These are phyloP conservation scores for Phalacrocorax carbo DNA, from an alignment of 2,113 vertebrate genomes.

Conservation along the genomic window DNA sequence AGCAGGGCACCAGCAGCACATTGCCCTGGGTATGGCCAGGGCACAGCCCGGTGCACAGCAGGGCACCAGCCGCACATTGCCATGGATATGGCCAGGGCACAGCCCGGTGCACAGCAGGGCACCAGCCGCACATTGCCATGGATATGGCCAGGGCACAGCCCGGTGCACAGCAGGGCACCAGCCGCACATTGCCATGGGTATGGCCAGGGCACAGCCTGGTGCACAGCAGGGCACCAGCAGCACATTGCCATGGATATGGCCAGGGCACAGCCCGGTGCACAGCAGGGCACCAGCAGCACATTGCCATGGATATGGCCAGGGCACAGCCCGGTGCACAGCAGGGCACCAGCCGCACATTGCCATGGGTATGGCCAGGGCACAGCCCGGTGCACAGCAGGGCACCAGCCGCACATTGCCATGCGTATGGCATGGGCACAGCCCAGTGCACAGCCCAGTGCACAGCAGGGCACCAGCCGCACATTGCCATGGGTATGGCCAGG, in stretches of 20 bases:
- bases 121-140: too few species aligned
- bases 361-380: too few species aligned
- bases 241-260: background rate
- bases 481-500: background rate
- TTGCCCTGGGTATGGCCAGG: too few species aligned
- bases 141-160: background rate
- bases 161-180: background rate
- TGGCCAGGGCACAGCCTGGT: too few species aligned
- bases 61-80: too few species aligned
- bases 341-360: too few species aligned
- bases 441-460: background rate
- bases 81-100: too few species aligned
- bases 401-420: background rate
- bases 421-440: background rate
- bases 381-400: background rate
- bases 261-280: background rate
- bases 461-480: background rate
- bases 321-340: too few species aligned
- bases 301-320: too few species aligned
- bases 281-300: too few species aligned
- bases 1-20: too few species aligned
- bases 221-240: background rate
- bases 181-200: too few species aligned
- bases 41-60: background rate
- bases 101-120: background rate